These are phyloP conservation scores for Ginglymostoma cirratum DNA, from an alignment of 2,113 vertebrate genomes.

Conservation along the genomic window DNA sequence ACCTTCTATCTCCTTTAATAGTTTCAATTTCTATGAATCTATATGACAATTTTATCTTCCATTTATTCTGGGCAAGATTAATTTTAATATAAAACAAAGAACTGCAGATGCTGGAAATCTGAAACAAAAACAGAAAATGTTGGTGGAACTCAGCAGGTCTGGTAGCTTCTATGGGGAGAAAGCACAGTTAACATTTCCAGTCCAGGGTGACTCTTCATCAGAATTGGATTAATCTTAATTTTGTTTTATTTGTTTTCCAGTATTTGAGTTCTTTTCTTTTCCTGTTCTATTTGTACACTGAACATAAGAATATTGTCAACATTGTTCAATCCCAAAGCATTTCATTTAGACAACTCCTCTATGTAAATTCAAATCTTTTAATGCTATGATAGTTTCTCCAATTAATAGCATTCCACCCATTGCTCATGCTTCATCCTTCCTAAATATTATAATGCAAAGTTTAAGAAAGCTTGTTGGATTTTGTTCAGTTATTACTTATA, in stretches of 20 bases:
- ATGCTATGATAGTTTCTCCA: not conserved
- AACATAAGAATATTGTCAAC: not conserved
- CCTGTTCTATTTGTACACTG: not conserved
- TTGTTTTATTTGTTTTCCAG: not conserved
- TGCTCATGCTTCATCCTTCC: not conserved
- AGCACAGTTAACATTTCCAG: no score
- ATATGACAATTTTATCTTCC: not conserved
- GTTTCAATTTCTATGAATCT: not conserved
- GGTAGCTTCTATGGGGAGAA: no score
- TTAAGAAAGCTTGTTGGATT: not conserved
- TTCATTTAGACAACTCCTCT: not conserved
- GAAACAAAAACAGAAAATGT: no score
- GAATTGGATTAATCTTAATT: not conserved
- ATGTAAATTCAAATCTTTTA: not conserved
- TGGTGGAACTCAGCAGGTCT: no score
- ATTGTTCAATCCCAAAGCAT: not conserved
- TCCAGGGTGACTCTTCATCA: no score
- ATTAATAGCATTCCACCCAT: not conserved
- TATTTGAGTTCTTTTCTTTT: not conserved
- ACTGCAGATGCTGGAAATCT: no score
- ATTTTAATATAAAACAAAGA: not conserved
- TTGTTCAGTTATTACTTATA: not conserved
- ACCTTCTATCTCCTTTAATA: no score
- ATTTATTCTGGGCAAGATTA: not conserved
- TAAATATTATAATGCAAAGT: not conserved